Evolutionary conservation across 2,113 vertebrate genomes (phyloP).

Genomic region (Furnarius figulus): DNA sequence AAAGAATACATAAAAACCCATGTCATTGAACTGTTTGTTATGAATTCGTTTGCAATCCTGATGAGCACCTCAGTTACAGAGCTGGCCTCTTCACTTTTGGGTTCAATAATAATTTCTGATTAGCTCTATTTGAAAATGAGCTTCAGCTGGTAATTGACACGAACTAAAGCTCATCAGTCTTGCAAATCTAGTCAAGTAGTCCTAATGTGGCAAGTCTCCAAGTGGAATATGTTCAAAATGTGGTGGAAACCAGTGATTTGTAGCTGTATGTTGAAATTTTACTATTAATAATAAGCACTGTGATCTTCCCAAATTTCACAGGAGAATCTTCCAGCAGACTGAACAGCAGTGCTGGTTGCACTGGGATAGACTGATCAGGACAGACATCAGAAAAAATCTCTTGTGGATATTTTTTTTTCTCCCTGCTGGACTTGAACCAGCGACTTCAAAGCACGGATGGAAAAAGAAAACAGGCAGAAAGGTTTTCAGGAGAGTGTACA

Average conservation of each 20-base stretch:
- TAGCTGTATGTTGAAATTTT: background rate
- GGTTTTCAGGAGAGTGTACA: background rate
- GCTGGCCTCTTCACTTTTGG: background rate
- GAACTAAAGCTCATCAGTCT: background rate
- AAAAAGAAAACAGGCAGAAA: background rate
- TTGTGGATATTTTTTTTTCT: background rate
- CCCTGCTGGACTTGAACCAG: background rate
- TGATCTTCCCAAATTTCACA: background rate
- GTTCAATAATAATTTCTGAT: background rate
- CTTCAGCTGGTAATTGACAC: background rate
- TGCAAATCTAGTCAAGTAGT: constrained; percentile 3
- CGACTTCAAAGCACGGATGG: background rate
- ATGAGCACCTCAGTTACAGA: background rate
- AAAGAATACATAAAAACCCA: background rate
- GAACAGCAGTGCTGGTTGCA: background rate
- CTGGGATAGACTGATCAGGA: background rate
- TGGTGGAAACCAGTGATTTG: background rate
- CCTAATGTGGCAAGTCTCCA: background rate
- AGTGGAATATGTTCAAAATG: background rate
- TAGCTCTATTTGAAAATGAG: constrained; percentile 4
- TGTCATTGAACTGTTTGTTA: background rate
- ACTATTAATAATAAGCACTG: background rate
- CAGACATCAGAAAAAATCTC: background rate
- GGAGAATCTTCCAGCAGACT: background rate
- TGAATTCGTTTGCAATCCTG: background rate